Evolutionary conservation across 2,797 vertebrate genomes (phyloP).

Genomic region (Eleutherodactylus coqui): DNA sequence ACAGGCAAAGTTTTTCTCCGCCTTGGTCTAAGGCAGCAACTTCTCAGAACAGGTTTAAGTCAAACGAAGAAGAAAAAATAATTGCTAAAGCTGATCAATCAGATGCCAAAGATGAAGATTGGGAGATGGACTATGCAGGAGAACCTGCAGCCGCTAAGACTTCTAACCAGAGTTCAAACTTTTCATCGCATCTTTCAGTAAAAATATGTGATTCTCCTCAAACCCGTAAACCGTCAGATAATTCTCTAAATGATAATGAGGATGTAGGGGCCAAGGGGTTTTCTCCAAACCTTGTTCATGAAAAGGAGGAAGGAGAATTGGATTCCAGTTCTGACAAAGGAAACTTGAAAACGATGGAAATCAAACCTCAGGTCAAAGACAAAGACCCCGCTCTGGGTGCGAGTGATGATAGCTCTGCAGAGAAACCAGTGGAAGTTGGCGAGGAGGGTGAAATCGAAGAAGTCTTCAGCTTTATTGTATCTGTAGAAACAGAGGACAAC

Average conservation of each 20-base stretch:
- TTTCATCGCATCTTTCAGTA: background rate
- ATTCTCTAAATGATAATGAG: background rate
- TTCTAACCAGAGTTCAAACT: background rate
- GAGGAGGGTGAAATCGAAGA: background rate
- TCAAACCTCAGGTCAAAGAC: background rate
- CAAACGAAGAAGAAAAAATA: background rate
- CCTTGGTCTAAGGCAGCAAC: background rate
- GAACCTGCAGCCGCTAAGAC: background rate
- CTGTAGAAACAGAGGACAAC: background rate
- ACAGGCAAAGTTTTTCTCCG: background rate
- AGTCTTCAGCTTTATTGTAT: background rate
- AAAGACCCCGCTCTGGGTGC: background rate
- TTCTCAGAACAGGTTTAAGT: background rate
- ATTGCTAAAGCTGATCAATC: background rate
- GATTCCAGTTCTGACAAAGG: background rate
- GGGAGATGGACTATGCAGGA: constrained; percentile 46
- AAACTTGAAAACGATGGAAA: background rate
- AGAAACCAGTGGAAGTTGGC: background rate
- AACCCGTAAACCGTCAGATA: background rate
- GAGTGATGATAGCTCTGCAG: background rate
- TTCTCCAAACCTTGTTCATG: background rate
- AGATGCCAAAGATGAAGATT: constrained; percentile 33
- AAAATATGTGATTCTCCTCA: background rate
- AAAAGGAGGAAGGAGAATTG: constrained; percentile 6
- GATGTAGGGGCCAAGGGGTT: background rate